Base-by-base conservation (phyloP, 2,797 vertebrate species). In the Sciaenops ocellatus region DNA sequence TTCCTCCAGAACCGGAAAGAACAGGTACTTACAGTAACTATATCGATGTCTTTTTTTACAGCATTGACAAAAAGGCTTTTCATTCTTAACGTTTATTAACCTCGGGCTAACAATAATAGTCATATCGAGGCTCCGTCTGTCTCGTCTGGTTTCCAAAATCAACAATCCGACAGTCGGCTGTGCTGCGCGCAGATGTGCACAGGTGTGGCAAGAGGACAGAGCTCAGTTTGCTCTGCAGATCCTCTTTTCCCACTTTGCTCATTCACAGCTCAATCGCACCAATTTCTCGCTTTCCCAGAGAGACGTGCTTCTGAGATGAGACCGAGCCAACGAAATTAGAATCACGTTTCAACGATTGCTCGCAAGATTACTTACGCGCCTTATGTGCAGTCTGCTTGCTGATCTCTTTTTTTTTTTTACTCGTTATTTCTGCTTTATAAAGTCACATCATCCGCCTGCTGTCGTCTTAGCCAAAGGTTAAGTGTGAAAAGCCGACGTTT, bases 1-100 rank as follows among this genome's bases (percentile, higher is more conserved):
- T 99, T 98, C 95, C 94, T 98, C 41, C 96, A 96, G 85, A 97
- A 95, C 94, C 96, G 96, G 82, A 96, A 95, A 89, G 97, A 99
- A 50, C 97, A 98, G 97, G 98, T 99, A 93, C 50, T 30, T 78
- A 34, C n/a, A 73, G 8, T 62, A 38, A 38, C 34, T 38, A 1
- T 30, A 11, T 12, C 18, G 20, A 52, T 52, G 1, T 26, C 1
- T 77, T 30, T 63, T 16, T 44, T n/a, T 12, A 10, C 41, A 70
- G 13, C 42, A 20, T 22, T 80, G 20, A 71, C 6, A 9, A 46
- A 38, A 48, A 59, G 34, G 46, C 54, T 69, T 81, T 63, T 84
- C 52, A 82, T 67, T 75, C 47, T 59, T 76, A 50, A 48, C 13
- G 11, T 28, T 38, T 75, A 11, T 24, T 57, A 59, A 13, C 22